phyloP scores from a whole-genome alignment of 1,140 invertebrate species.

The Leptinotarsa lineolata region DNA sequence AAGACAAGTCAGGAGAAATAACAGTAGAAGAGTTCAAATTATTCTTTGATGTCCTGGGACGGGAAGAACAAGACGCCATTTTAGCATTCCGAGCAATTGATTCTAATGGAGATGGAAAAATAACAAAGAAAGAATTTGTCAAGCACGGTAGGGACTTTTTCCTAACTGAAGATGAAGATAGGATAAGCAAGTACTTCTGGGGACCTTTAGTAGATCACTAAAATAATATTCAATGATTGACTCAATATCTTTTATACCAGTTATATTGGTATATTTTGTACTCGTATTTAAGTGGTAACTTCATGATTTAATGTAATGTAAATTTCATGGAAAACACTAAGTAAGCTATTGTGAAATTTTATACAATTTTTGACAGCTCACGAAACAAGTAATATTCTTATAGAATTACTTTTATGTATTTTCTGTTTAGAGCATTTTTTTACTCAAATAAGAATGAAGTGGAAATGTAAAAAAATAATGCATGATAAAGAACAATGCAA shows the following conservation, averaged over 20 bases:
- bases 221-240: neutral
- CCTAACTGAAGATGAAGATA: constrained; percentile 72
- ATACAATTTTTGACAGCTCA: too few species aligned
- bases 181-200: constrained; percentile 83
- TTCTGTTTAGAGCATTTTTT: too few species aligned
- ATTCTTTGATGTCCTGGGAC: constrained; percentile 78
- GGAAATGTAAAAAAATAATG: too few species aligned
- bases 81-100: constrained; percentile 78
- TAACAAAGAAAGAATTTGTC: constrained; percentile 77
- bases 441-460: too few species aligned
- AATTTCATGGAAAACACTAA: too few species aligned
- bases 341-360: too few species aligned
- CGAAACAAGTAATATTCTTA: too few species aligned
- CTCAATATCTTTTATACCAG: neutral
- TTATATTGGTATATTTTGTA: neutral
- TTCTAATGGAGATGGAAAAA: constrained; percentile 74
- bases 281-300: too few species aligned
- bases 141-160: constrained; percentile 79
- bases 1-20: constrained; percentile 76
- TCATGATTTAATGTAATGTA: too few species aligned
- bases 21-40: constrained; percentile 80
- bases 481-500: too few species aligned
- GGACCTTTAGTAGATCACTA: constrained; percentile 68
- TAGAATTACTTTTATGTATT: too few species aligned
- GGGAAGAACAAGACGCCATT: constrained; percentile 72